Evolutionary conservation across 2,888 invertebrate species (phyloP).

Genomic region (Cylindroiulus punctatus): DNA sequence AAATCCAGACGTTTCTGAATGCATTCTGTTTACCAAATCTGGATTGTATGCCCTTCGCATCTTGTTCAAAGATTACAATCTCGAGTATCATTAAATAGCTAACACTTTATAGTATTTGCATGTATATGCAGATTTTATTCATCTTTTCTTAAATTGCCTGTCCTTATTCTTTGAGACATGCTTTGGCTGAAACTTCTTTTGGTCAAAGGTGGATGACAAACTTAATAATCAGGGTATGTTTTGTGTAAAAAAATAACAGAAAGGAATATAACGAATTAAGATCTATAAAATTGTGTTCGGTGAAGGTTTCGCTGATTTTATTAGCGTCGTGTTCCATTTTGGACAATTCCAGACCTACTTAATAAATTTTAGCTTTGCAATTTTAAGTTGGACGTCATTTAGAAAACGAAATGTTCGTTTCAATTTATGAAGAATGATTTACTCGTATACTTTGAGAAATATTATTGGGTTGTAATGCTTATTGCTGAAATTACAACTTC

Average conservation of each 20-base stretch:
- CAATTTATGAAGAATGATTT: not conserved
- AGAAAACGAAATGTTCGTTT: not conserved
- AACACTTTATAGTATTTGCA: not conserved
- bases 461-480: no score
- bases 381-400: not conserved
- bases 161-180: slow-evolving; percentile 2
- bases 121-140: not conserved
- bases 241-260: not conserved
- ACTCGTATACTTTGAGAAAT: no score
- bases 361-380: not conserved
- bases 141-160: not conserved
- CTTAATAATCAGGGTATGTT: not conserved
- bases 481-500: no score
- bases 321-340: slow-evolving; percentile 16
- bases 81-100: not conserved
- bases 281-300: not conserved
- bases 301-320: slow-evolving; percentile 23
- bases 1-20: not conserved
- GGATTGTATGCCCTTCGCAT: not conserved
- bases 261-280: not conserved
- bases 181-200: not conserved
- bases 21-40: not conserved
- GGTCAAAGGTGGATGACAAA: not conserved
- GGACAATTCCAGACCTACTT: slow-evolving; percentile 21
- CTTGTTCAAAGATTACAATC: not conserved